Evolutionary conservation across 2,113 vertebrate species (phyloP).

Genomic region (Nematolebias whitei): DNA sequence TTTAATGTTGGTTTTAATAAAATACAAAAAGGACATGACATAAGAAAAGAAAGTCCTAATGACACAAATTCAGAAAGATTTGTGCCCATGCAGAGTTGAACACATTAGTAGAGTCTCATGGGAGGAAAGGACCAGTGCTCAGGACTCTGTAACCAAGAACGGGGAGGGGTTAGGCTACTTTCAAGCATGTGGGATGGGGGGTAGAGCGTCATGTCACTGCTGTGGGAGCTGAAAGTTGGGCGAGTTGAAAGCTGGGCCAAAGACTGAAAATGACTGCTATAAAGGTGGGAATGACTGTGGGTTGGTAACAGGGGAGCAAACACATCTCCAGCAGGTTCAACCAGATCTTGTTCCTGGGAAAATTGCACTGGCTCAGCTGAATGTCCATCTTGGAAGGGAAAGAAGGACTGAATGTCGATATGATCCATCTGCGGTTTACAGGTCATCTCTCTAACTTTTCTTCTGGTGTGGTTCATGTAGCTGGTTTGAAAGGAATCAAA

Average conservation of each 20-base stretch:
- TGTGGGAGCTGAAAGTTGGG: constrained; percentile 32
- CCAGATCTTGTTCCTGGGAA: constrained; percentile 24
- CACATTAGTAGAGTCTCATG: constrained; percentile 82
- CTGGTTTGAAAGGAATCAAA: constrained; percentile 44
- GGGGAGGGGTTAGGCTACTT: constrained; percentile 37
- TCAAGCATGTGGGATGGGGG: constrained; percentile 72
- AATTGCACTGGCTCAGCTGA: constrained; percentile 15
- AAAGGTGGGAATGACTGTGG: constrained; percentile 14
- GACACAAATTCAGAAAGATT: constrained; percentile 2
- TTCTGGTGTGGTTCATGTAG: constrained; percentile 30
- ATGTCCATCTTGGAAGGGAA: constrained; percentile 16
- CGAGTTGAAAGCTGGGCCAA: constrained; percentile 40
- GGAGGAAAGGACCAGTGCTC: constrained; percentile 83
- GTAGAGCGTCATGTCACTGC: constrained; percentile 61
- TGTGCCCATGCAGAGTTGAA: background rate
- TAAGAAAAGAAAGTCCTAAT: constrained; percentile 18
- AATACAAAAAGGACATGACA: constrained; percentile 11
- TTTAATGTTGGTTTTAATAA: constrained; percentile 23
- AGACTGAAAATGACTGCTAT: constrained; percentile 43
- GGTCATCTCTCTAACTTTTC: constrained; percentile 13
- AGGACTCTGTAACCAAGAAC: constrained; percentile 66
- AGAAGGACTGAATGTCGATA: constrained; percentile 20
- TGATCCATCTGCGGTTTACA: background rate
- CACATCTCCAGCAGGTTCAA: constrained; percentile 28
- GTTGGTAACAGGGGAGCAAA: constrained; percentile 11